Evolutionary conservation across 2,888 invertebrate species (phyloP), one percentile per base, ranked within the genome.

Genomic region (Pseudoips prasinana): DNA sequence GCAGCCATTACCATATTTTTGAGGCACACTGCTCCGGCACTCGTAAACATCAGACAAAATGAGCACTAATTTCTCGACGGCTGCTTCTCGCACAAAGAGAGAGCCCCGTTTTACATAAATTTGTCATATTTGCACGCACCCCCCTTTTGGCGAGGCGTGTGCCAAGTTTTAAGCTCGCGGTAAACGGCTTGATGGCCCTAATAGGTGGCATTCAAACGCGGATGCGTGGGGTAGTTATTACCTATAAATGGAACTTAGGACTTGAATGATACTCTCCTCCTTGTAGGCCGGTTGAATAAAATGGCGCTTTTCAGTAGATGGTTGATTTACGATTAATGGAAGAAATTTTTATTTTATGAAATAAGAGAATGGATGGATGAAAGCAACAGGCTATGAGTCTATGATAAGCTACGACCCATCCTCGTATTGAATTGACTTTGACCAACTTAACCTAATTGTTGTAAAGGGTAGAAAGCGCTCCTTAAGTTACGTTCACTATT

Each of bases 111-210:
- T 81, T 77, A 73, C 85, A 85, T 86, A 88, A 85, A 86, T 81
- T 84, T 84, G 84, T 85, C 86, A 87, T 88, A 86, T 84, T 87
- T 76, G 74, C 75, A 82, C 83, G 79, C 80, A 76, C 59, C 58
- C 64, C 46, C 46, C 59, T 57, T 39, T 29, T 56, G 53, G 52
- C 40, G 40, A 49, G 44, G 45, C 48, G 53, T 41, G 61, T 73
- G 79, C 78, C 80, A 81, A 76, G 69, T 79, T 71, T 69, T 58
- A 56, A 66, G 62, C 60, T 48, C 49, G 42, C 56, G 48, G 56
- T 63, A 64, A 58, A 44, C 58, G 62, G 52, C 47, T 52, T 54
- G 55, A 56, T 56, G 58, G 46, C 36, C 34, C 46, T 46, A 43
- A 48, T 54, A 39, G 46, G 5, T 25, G 20, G 20, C 7, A 20